Conservation (phyloP, 2,888 invertebrate genomes). For the Eugnorisma glareosa region DNA sequence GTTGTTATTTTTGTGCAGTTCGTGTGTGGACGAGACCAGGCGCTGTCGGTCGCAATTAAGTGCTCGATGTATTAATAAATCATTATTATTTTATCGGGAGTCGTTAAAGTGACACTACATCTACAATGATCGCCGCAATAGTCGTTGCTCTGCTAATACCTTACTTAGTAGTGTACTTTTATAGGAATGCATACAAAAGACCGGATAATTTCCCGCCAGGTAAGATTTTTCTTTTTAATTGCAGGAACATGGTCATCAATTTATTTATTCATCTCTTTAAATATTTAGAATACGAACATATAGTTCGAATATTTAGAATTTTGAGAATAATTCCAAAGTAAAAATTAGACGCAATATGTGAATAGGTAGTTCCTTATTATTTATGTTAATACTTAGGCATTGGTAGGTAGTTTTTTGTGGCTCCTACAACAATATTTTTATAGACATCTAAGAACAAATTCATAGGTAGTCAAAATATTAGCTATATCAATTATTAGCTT, state of each 20-base stretch:
- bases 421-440: not conserved
- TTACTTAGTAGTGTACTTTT: constrained; percentile 72
- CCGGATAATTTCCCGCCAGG: constrained; percentile 91
- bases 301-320: too few relatives aligned
- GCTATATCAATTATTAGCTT: not conserved
- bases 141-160: constrained; percentile 79
- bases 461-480: not conserved
- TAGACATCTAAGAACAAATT: not conserved
- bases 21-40: not conserved
- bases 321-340: not conserved
- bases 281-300: too few relatives aligned
- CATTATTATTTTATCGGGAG: constrained; percentile 16
- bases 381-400: not conserved
- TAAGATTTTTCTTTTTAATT: constrained; percentile 70
- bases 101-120: constrained; percentile 32
- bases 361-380: not conserved
- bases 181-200: constrained; percentile 83
- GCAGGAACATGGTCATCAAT: not conserved
- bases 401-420: not conserved
- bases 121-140: constrained; percentile 75
- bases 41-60: constrained; percentile 16
- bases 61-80: constrained; percentile 15
- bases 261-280: not conserved
- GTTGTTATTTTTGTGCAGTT: constrained; percentile 34
- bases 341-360: not conserved